Percentiles rank a stretch among this genome's conserved stretches.
These are phyloP conservation scores for Tribolium madens DNA, from an alignment of 1,140 invertebrate genomes.

Conservation along the genomic window DNA sequence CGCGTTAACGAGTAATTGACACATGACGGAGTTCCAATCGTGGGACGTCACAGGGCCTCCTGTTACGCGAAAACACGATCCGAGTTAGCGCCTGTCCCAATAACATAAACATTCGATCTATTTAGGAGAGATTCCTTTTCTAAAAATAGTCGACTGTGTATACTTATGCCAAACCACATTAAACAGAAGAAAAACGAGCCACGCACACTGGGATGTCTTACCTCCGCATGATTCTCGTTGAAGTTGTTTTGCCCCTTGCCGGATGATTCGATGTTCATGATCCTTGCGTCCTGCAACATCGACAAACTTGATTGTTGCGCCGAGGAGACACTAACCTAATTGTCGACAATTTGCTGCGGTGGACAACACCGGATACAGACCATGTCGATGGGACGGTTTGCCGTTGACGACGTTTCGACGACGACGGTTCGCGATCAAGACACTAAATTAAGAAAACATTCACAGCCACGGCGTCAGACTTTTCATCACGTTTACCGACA, in stretches of 20 bases:
- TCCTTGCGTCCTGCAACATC: constrained; percentile 60
- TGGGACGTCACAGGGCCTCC: neutral
- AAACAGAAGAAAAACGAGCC: constrained; percentile 10
- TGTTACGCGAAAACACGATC: neutral
- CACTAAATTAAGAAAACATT: constrained; percentile 61
- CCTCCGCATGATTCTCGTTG: constrained; percentile 61
- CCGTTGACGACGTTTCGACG: constrained; percentile 29
- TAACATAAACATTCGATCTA: constrained; percentile 6
- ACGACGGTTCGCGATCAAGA: constrained; percentile 9
- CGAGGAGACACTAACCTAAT: constrained; percentile 56
- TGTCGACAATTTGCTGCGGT: neutral
- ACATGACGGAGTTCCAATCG: neutral
- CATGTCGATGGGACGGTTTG: constrained; percentile 17
- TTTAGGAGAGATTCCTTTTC: constrained; percentile 46
- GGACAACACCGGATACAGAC: constrained; percentile 32
- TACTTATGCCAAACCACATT: constrained; percentile 41
- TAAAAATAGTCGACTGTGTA: constrained; percentile 50
- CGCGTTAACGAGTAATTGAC: constrained; percentile 14
- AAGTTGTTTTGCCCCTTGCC: constrained; percentile 54
- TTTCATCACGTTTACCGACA: constrained; percentile 6
- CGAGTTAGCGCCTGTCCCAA: constrained; percentile 1
- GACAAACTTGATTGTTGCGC: constrained; percentile 45
- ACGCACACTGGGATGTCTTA: constrained; percentile 49
- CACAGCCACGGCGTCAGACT: constrained; percentile 61
- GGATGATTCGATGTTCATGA: constrained; percentile 37